Base-by-base conservation (phyloP, 2,113 vertebrate species). In the Podarcis cretensis region DNA sequence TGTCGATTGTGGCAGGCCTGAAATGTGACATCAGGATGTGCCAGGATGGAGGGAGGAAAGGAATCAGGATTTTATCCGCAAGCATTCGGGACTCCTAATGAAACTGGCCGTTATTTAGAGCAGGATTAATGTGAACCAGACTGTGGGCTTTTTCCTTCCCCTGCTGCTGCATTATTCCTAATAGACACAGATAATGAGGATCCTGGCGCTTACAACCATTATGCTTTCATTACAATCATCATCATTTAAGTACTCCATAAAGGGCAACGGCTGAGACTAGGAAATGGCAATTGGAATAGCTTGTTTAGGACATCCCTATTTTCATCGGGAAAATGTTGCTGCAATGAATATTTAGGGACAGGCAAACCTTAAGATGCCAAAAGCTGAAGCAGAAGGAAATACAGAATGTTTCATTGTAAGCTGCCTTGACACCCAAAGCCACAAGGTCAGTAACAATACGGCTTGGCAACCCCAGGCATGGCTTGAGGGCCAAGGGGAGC, bases 161-260 rank as follows among this genome's bases (percentile, higher is more conserved):
- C 85, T 85, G 83, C 82, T 87, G 65, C 86, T 90, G 84, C 86
- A 71, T 90, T 93, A 81, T 83, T 92, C 93, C 92, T 90, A 92
- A 85, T 0, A 0, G 88, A 85, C 91, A n/a, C 54, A 16, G 32
- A 0, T 91, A 91, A 94, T 91, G 85, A 87, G 91, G 73, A 8
- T 25, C 88, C 83, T 92, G 85, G 80, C 88, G 77, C 82, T 86
- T 77, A 83, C 63, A 71, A 82, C 80, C 87, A 85, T 93, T 92
- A 91, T 0, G 82, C 84, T 92, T 92, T 85, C 91, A 85, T 90
- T 85, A 90, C 88, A 83, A 94, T 94, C 90, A 91, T 89, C 2
- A 0, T 85, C 73, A 73, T 92, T 90, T 88, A 85, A 88, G n/a
- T 75, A 43, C 9, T 66, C 48, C 0, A 0, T 77, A 96, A 94